Conservation (phyloP, 2,888 invertebrate species). For the Oxytorus armatus region DNA sequence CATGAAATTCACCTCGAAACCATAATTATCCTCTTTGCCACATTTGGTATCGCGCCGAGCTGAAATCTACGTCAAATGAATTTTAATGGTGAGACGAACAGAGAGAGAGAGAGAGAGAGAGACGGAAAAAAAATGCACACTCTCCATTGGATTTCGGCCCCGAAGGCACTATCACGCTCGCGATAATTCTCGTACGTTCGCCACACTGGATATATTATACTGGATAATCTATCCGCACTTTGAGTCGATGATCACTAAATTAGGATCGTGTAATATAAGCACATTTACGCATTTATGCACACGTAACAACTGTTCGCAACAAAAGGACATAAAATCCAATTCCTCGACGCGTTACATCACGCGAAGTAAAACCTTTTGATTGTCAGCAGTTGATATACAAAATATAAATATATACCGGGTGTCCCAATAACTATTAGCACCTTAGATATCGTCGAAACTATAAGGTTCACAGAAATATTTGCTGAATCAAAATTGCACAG, state of each 20-base stretch:
- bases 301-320: not conserved
- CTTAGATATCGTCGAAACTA: too few species aligned
- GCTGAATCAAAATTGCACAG: too few species aligned
- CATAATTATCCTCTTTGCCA: constrained; percentile 48
- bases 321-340: not conserved
- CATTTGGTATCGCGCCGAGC: constrained; percentile 64
- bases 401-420: too few species aligned
- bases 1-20: constrained; percentile 38
- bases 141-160: constrained; percentile 12
- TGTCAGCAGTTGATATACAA: not conserved
- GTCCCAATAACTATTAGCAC: too few species aligned
- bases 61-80: constrained; percentile 81
- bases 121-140: constrained; percentile 8
- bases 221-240: constrained; percentile 48
- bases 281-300: not conserved
- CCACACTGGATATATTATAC: constrained; percentile 43
- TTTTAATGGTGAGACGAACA: constrained; percentile 75
- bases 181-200: constrained; percentile 39
- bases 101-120: not conserved
- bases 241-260: constrained; percentile 49
- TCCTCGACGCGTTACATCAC: too few species aligned
- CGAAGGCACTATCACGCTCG: constrained; percentile 35
- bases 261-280: constrained; percentile 34
- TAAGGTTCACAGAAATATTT: too few species aligned
- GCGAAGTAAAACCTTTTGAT: too few species aligned